Conservation (phyloP, 2,888 invertebrate species). For the Metallyticus violacea region DNA sequence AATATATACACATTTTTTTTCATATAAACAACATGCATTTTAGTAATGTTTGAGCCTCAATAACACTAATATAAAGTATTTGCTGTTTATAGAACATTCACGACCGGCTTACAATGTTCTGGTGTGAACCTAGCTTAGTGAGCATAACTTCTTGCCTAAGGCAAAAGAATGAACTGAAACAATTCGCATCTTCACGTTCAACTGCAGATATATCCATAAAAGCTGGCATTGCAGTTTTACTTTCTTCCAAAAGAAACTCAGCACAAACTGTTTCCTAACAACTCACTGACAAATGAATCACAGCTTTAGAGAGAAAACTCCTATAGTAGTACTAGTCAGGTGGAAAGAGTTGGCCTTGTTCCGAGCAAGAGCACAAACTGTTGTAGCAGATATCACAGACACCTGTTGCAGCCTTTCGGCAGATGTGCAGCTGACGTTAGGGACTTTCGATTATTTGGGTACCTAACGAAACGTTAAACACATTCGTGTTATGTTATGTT, state of each 20-base stretch:
- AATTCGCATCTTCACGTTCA: too few species aligned
- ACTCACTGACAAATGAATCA: not conserved
- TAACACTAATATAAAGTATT: too few species aligned
- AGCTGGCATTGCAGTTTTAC: not conserved
- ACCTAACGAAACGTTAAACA: not conserved
- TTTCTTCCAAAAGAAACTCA: not conserved
- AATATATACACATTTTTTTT: too few species aligned
- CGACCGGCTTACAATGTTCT: too few species aligned
- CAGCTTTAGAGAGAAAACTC: not conserved
- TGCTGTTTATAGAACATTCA: too few species aligned
- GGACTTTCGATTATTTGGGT: not conserved
- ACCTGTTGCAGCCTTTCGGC: not conserved
- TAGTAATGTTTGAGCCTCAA: too few species aligned
- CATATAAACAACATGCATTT: too few species aligned
- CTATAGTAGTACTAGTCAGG: not conserved
- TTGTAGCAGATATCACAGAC: not conserved
- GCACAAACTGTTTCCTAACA: not conserved
- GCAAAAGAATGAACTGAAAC: too few species aligned
- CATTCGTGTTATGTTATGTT: not conserved
- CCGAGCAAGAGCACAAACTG: not conserved
- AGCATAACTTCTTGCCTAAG: too few species aligned
- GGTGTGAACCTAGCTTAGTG: too few species aligned
- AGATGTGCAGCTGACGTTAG: not conserved
- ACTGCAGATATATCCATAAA: not conserved
- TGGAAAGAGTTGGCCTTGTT: not conserved